A percentile compares a stretch with the other conserved stretches of the same genome.
phyloP scores from a whole-genome alignment of 2,888 invertebrate species.

The Dione juno region DNA sequence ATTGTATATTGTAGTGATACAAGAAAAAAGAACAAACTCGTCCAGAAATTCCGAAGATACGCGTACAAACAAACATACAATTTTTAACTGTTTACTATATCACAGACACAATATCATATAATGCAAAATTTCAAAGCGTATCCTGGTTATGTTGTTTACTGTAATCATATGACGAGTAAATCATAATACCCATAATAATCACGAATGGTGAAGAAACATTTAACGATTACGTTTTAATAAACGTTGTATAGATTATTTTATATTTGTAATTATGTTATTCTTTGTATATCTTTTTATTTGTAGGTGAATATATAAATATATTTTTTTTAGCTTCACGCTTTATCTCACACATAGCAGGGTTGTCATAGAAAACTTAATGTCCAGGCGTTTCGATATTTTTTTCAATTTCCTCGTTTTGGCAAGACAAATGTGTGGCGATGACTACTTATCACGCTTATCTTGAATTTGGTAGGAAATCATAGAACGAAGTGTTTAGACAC shows the following conservation, averaged over 20 bases:
- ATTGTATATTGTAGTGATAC: too few species aligned
- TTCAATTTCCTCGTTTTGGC: too few species aligned
- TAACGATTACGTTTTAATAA: neutral
- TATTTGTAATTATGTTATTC: neutral
- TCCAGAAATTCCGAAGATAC: too few species aligned
- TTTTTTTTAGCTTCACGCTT: neutral
- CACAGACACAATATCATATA: too few species aligned
- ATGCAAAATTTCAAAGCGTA: conserved; percentile 7
- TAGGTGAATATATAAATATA: neutral
- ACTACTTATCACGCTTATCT: neutral
- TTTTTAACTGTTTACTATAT: too few species aligned
- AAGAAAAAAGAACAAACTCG: too few species aligned
- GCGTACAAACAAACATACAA: too few species aligned
- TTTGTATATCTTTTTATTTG: too few species aligned
- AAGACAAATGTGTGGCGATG: too few species aligned
- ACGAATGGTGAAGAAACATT: neutral
- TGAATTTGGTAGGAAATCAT: neutral
- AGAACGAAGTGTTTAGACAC: neutral
- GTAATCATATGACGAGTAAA: neutral
- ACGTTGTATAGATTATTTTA: conserved; percentile 1
- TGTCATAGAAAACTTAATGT: too few species aligned
- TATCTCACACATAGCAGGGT: neutral
- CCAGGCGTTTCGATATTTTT: too few species aligned
- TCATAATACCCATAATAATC: conserved; percentile 15
- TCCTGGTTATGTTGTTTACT: conserved; percentile 19